These are phyloP conservation scores for Ephestia elutella DNA, from an alignment of 1,140 invertebrate genomes.

Conservation along the genomic window DNA sequence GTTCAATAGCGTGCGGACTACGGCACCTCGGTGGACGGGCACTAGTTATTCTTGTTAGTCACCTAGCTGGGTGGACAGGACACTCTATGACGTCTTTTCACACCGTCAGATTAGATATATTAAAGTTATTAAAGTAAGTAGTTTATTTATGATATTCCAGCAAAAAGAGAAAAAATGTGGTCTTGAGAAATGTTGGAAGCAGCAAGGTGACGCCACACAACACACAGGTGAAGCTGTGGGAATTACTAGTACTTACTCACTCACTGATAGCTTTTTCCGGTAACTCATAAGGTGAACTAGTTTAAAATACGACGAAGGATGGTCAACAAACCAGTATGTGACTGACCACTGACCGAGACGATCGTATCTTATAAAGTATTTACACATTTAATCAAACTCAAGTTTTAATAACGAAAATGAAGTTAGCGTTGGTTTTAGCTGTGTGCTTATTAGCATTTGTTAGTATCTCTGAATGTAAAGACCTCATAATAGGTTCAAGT, in stretches of 20 bases:
- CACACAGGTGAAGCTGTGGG: not conserved
- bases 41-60: too few species aligned
- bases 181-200: too few species aligned
- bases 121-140: too few species aligned
- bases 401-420: constrained; percentile 37
- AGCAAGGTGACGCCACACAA: not conserved
- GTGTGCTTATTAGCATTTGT: constrained; percentile 37
- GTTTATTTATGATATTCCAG: too few species aligned
- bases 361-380: not conserved
- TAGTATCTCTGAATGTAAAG: constrained; percentile 46
- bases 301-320: constrained; percentile 1
- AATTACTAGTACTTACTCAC: not conserved
- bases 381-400: not conserved
- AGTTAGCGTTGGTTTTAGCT: constrained; percentile 34
- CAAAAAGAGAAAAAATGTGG: too few species aligned
- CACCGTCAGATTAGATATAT: too few species aligned
- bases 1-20: too few species aligned
- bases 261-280: constrained; percentile 21
- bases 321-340: not conserved
- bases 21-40: too few species aligned
- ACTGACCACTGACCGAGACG: not conserved
- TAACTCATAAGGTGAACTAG: constrained; percentile 18
- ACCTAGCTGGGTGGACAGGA: too few species aligned
- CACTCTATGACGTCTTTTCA: too few species aligned
- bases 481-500: constrained; percentile 59